phyloP scores from a whole-genome alignment of 2,797 vertebrate species.

The Taenioides sp. region DNA sequence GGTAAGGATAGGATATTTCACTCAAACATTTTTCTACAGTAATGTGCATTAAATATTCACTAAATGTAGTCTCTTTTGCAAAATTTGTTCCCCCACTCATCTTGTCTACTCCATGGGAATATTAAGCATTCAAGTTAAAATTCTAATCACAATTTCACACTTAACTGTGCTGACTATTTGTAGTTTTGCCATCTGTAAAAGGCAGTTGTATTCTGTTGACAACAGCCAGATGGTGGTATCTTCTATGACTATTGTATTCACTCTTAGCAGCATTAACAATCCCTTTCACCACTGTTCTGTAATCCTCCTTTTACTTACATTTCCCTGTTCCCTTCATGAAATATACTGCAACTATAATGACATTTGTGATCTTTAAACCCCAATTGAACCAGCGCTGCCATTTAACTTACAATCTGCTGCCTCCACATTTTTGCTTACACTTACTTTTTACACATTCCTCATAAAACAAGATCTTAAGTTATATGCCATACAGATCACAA shows the following conservation, averaged over 20 bases:
- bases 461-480: conserved; percentile 25
- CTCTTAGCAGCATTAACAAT: not conserved
- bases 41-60: too few relatives aligned
- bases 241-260: not conserved
- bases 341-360: not conserved
- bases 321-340: not conserved
- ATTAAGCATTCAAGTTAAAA: not conserved
- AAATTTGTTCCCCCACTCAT: not conserved
- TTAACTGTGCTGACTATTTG: not conserved
- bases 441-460: not conserved
- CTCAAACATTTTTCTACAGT: too few relatives aligned
- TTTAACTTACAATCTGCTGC: not conserved
- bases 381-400: conserved; percentile 1
- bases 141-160: not conserved
- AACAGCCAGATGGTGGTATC: not conserved
- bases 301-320: not conserved
- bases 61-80: too few relatives aligned
- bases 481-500: conserved; percentile 17
- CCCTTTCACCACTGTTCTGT: not conserved
- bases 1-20: not conserved
- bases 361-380: conserved; percentile 5
- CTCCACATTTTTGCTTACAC: conserved; percentile 1
- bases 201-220: not conserved
- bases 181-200: not conserved
- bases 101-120: not conserved